Base-by-base conservation (phyloP, 2,888 invertebrate species). In the Drosophila heteroneura region DNA sequence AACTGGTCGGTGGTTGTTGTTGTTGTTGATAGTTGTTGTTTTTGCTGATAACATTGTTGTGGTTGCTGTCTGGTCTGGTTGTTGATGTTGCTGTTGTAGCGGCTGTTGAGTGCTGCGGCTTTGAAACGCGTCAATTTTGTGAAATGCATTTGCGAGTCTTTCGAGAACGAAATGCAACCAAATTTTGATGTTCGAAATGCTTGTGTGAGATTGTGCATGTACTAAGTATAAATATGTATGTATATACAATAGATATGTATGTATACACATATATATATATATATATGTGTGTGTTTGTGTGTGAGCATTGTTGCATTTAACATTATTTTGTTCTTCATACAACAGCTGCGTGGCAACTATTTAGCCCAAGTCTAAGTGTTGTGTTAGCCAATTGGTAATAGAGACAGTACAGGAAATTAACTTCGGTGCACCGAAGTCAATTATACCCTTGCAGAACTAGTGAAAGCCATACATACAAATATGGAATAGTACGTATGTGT, bases 31-130 rank as follows among this genome's bases (percentile, higher is more conserved):
- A 6, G 44, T 44, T 47, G 47, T 26, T 26, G 74, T 53, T 74
- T 74, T 56, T 56, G 57, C 52, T 64, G 71, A 41, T 16, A 12
- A 47, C 53, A 49, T 39, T 63, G 64, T 39, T 37, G 52, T 57
- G 57, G 65, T 66, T 53, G 63, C 28, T 49, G 63, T 65, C 30
- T 58, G 39, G 57, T 57, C 28, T 39, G 39, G 51, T 33, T 26
- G 53, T 64, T 33, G 57, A 22, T 44, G 68, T 54, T 63, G 70
- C 64, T 71, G 65, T 56, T 62, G 53, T 69, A 59, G 71, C 64
- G 71, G 67, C 69, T 77, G 63, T 61, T 64, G 81, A 64, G 64
- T 75, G 58, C 54, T 79, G 81, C 73, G 81, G 81, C 77, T 81
- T 64, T 70, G 68, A 35, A 44, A 57, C 72, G 62, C 81, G 81